Evolutionary conservation across 1,140 invertebrate genomes (phyloP).

Genomic region (Drosophila nannoptera): DNA sequence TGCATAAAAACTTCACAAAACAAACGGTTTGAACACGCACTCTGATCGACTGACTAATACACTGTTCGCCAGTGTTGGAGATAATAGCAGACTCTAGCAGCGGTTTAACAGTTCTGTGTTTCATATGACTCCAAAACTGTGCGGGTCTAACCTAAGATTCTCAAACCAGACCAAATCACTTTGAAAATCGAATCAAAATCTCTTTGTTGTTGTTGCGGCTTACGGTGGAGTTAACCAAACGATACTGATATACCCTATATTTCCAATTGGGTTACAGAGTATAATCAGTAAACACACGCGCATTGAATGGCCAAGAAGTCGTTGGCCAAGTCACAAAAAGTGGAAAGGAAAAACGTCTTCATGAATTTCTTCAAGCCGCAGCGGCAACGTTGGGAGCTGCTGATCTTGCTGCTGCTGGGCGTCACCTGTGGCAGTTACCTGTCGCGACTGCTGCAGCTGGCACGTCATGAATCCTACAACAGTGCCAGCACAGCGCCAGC

Average conservation of each 20-base stretch:
- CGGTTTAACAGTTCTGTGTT: neutral
- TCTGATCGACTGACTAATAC: neutral
- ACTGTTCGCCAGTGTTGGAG: neutral
- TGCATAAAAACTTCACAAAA: conserved; percentile 55
- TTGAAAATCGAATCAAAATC: too few species aligned
- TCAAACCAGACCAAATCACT: too few species aligned
- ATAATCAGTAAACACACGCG: conserved; percentile 53
- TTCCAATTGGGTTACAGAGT: neutral
- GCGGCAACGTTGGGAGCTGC: conserved; percentile 40
- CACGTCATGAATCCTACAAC: conserved; percentile 10
- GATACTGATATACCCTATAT: neutral
- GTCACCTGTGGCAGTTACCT: conserved; percentile 44
- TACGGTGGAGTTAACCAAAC: too few species aligned
- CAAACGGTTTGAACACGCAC: neutral
- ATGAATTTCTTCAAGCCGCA: conserved; percentile 31
- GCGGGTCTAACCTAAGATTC: too few species aligned
- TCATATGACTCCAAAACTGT: neutral
- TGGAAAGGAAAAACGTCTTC: neutral
- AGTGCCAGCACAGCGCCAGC: neutral
- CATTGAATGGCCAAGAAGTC: conserved; percentile 17
- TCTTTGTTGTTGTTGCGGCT: too few species aligned
- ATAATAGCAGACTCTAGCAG: neutral
- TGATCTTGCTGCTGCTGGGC: conserved; percentile 50
- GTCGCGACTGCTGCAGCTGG: conserved; percentile 33
- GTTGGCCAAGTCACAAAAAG: neutral